Evolutionary conservation across 2,797 vertebrate genomes (phyloP).

Genomic region (Podargus strigoides): DNA sequence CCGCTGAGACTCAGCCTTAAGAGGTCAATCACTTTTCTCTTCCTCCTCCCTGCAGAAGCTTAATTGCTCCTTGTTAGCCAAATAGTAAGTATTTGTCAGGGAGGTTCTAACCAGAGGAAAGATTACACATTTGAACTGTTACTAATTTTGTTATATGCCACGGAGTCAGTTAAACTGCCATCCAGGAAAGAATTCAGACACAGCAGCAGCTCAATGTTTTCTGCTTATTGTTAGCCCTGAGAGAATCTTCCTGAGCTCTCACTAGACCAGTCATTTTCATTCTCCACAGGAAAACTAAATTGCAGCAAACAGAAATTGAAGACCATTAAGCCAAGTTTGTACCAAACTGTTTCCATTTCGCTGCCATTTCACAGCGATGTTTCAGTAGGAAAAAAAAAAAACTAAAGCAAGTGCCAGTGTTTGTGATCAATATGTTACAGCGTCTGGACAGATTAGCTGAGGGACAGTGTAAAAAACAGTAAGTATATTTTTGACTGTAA

Average conservation of each 20-base stretch:
- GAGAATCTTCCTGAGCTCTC: background rate
- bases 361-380: background rate
- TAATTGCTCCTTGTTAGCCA: slow-evolving; percentile 44
- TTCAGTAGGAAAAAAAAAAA: slow-evolving; percentile 2
- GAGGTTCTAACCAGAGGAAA: background rate
- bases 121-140: slow-evolving; percentile 9
- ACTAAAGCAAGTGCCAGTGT: background rate
- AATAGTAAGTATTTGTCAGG: slow-evolving; percentile 13
- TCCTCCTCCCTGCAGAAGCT: background rate
- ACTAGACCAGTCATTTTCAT: background rate
- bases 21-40: slow-evolving; percentile 1
- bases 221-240: background rate
- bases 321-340: background rate
- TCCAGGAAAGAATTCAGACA: slow-evolving; percentile 19
- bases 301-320: background rate
- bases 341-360: background rate
- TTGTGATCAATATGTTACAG: background rate
- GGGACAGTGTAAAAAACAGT: background rate
- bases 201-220: background rate
- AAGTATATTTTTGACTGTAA: no score
- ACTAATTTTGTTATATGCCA: slow-evolving; percentile 24
- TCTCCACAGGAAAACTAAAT: background rate
- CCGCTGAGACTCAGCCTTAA: slow-evolving; percentile 1
- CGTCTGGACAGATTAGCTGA: background rate
- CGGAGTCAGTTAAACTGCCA: slow-evolving; percentile 10